Conservation (phyloP, 1,140 invertebrate species). For the Ooceraea biroi region DNA sequence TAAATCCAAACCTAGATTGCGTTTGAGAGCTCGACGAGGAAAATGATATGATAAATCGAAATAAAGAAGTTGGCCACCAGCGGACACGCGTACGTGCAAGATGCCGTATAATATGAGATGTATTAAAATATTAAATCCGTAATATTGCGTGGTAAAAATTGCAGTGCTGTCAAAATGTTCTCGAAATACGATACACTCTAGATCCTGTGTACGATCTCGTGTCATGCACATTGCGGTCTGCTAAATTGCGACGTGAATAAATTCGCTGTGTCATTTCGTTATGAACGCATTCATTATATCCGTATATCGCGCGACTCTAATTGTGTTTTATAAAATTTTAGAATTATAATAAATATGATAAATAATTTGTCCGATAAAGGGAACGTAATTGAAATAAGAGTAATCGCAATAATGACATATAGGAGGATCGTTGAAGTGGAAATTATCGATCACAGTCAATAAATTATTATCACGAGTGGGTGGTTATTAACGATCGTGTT, state of each 20-base stretch:
- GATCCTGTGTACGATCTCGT: neutral
- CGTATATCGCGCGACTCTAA: neutral
- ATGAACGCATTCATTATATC: conserved; percentile 30
- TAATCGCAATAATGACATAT: conserved; percentile 4
- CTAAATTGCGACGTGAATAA: conserved; percentile 29
- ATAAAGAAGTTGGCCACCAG: neutral
- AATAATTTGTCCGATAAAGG: neutral
- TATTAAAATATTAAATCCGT: conserved; percentile 24
- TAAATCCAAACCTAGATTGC: conserved; percentile 43
- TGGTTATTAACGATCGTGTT: conserved; percentile 53
- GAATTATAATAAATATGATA: neutral
- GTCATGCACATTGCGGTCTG: neutral
- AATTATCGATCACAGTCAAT: conserved; percentile 49
- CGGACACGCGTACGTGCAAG: neutral
- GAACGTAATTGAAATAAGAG: conserved; percentile 28
- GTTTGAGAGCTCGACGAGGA: neutral
- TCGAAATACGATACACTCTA: neutral
- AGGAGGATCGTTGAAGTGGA: conserved; percentile 27
- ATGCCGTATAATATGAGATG: neutral
- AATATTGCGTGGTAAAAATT: conserved; percentile 15
- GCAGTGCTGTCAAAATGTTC: conserved; percentile 19
- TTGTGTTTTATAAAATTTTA: conserved; percentile 14
- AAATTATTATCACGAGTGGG: conserved; percentile 47
- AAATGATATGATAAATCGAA: conserved; percentile 18
- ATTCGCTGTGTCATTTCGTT: conserved; percentile 20